Evolutionary conservation across 1,140 invertebrate species (phyloP), one percentile per base, ranked within the genome.

Genomic region (Patella vulgata): DNA sequence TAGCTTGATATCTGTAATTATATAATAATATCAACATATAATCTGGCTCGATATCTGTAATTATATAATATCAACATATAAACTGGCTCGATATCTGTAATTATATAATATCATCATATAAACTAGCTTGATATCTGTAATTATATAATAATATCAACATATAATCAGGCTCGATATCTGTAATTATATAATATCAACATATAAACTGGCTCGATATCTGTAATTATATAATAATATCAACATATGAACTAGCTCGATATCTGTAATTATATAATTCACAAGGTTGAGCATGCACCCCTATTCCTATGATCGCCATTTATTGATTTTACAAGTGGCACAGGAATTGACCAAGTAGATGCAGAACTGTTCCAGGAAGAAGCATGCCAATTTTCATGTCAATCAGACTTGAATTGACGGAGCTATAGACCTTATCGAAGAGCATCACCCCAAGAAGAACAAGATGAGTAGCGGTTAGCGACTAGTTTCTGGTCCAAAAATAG

Each of bases 81-180:
- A 11, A 52, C 21, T 31, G 14, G 14, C 39, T n/a, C n/a, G n/a
- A n/a, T 47, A 14, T 40, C n/a, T 40, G 39, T 40, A 11, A 11
- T 9, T 40, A 11, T 40, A n/a, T n/a, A 11, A 11, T 9, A 11
- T 40, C n/a, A 11, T 40, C n/a, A 11, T 40, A 11, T 40, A 40
- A 40, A 11, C 9, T 40, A 40, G 9, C n/a, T 11, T n/a, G 9
- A 11, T 40, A 11, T 9, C 9, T 40, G 39, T n/a, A 11, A n/a
- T 11, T 11, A 40, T n/a, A 40, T 40, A 40, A 40, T 40, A 40
- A 40, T 11, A n/a, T n/a, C n/a, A n/a, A n/a, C n/a, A n/a, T n/a
- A n/a, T n/a, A n/a, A n/a, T n/a, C n/a, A 48, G 56, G 56, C 44
- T 14, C 46, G 44, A 30, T 59, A 59, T 25, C 56, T 59, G 56